Base-by-base conservation (phyloP, 1,140 invertebrate genomes). In the Lasaia peninsularis region DNA sequence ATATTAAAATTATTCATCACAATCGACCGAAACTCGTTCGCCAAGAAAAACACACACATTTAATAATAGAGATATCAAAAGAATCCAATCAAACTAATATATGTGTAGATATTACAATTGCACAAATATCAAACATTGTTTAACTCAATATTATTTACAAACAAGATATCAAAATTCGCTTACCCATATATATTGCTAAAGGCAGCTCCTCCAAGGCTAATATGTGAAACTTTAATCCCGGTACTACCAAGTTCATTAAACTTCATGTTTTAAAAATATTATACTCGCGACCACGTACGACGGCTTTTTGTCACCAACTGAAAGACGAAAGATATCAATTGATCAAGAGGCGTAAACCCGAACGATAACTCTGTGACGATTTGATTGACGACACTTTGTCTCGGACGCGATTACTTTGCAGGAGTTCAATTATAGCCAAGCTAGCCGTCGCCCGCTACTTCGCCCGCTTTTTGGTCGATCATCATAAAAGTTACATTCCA, bases 161-260 rank as follows among this genome's bases (percentile, higher is more conserved):
- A 35, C 16, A 40, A 14, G 16, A 16, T 2, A 16, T n/a, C 7
- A 40, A 8, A 10, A 10, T 20, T 20, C 40, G 40, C 77, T 75
- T 89, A 92, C 91, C 90, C 91, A 75, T 92, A 92, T 44, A 91
- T 85, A 58, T 87, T 75, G 60, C 80, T 90, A 55, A 92, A 91
- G 20, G 89, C 84, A 11, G 89, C 91, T 2, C 90, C 89, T 24
- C 92, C 92, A 4, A 93, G 62, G 0, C 91, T 89, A 11, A 93
- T 52, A 53, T 90, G 83, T 0, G 92, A 93, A 0, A 93, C 88
- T 33, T 80, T 76, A n/a, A 93, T 56, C 1, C 82, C 92, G 2
- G 92, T 93, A 11, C 71, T 73, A 7, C 92, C 92, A 31, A 93
- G 79, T 8, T 69, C 53, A 20, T 89, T 88, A 75, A 92, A 93